A percentile compares a stretch with the other conserved stretches of the same genome.
Evolutionary conservation across 2,797 vertebrate species (phyloP).

Genomic region (Hemitrygon akajei): DNA sequence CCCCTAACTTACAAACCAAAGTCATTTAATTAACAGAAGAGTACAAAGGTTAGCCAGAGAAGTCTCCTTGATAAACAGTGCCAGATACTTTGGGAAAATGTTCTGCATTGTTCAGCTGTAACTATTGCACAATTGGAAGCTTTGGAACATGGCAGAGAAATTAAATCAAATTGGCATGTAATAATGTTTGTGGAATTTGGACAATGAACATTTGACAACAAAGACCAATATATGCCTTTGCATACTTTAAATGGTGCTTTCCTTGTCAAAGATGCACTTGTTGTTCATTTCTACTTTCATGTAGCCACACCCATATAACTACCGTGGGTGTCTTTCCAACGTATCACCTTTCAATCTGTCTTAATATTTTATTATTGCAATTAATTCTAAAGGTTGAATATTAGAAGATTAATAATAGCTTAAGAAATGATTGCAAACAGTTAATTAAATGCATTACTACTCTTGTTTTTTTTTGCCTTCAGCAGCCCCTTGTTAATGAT

Average conservation of each 20-base stretch:
- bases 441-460: neutral
- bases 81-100: slow-evolving; percentile 19
- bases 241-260: neutral
- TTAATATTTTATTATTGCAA: neutral
- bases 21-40: slow-evolving; percentile 26
- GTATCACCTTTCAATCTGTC: neutral
- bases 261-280: neutral
- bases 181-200: neutral
- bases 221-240: neutral
- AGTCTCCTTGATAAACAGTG: neutral
- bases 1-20: slow-evolving; percentile 4
- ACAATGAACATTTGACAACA: neutral
- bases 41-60: slow-evolving; percentile 20
- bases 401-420: neutral
- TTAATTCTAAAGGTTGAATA: neutral
- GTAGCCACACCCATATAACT: neutral
- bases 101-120: neutral
- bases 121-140: neutral
- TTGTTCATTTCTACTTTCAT: neutral
- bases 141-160: neutral
- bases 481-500: neutral
- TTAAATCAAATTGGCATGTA: neutral
- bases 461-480: neutral
- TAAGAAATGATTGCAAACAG: neutral
- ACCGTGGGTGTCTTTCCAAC: neutral